phyloP scores from a whole-genome alignment of 2,797 vertebrate species.

The Cuculus canorus region DNA sequence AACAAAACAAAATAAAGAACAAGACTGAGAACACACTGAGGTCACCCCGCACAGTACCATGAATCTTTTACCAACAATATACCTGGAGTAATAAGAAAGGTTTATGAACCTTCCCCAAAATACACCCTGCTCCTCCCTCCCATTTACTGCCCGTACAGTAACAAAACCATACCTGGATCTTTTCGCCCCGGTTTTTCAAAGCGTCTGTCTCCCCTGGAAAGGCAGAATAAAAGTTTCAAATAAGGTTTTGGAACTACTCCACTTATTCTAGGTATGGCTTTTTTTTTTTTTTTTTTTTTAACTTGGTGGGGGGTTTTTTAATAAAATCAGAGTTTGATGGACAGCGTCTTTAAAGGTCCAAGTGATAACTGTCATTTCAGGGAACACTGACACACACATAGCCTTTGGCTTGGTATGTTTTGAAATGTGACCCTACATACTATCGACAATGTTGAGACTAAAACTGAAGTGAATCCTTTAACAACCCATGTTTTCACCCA shows the following conservation, averaged over 20 bases:
- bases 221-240: conserved; percentile 74
- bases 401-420: background rate
- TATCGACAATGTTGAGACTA: background rate
- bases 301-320: background rate
- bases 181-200: conserved; percentile 99
- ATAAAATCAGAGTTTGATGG: background rate
- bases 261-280: background rate
- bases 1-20: background rate
- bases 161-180: conserved; percentile 90
- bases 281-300: background rate
- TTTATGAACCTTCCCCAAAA: background rate
- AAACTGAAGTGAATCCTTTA: background rate
- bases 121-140: conserved; percentile 45
- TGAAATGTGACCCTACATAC: background rate
- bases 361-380: background rate
- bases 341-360: background rate
- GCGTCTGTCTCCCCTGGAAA: conserved; percentile 92
- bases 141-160: conserved; percentile 22
- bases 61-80: background rate
- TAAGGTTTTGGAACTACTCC: conserved; percentile 34
- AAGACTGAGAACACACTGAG: background rate
- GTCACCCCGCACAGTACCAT: background rate
- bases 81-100: background rate
- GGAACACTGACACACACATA: background rate
- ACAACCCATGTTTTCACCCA: background rate